These are phyloP conservation scores for Xiphophorus couchianus DNA, from an alignment of 2,113 vertebrate species.

Conservation along the genomic window DNA sequence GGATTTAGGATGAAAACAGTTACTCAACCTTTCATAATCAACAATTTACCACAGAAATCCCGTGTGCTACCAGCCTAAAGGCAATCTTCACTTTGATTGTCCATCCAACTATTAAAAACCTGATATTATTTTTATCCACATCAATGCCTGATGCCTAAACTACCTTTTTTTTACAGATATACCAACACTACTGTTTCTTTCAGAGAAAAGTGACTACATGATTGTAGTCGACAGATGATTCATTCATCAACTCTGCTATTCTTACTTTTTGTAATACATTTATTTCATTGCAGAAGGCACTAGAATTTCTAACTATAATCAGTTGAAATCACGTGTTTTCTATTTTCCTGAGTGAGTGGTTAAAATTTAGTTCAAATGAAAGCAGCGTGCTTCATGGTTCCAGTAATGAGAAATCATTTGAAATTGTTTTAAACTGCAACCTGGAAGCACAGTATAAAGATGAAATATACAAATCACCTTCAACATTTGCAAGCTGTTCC, in stretches of 20 bases:
- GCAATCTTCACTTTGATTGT: too few species aligned
- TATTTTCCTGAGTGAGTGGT: too few species aligned
- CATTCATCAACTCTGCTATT: background rate
- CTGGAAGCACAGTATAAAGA: conserved; percentile 2
- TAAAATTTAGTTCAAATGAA: background rate
- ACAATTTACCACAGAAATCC: too few species aligned
- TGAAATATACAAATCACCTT: conserved; percentile 37
- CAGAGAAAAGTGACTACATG: background rate
- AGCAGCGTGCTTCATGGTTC: background rate
- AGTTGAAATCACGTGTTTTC: background rate
- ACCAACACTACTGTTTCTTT: background rate
- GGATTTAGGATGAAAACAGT: too few species aligned
- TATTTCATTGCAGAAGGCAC: background rate
- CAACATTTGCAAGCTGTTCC: conserved; percentile 20
- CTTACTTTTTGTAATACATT: background rate
- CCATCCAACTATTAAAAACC: too few species aligned
- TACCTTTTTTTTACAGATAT: too few species aligned
- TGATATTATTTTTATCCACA: too few species aligned
- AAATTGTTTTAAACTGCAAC: background rate
- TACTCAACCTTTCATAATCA: too few species aligned
- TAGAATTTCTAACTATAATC: background rate
- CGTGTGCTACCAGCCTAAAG: too few species aligned
- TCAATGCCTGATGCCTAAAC: too few species aligned
- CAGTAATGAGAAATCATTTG: background rate
- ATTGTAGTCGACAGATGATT: background rate